These are phyloP conservation scores for Cyprinodon diabolis DNA, from an alignment of 2,797 vertebrate genomes.

Conservation along the genomic window DNA sequence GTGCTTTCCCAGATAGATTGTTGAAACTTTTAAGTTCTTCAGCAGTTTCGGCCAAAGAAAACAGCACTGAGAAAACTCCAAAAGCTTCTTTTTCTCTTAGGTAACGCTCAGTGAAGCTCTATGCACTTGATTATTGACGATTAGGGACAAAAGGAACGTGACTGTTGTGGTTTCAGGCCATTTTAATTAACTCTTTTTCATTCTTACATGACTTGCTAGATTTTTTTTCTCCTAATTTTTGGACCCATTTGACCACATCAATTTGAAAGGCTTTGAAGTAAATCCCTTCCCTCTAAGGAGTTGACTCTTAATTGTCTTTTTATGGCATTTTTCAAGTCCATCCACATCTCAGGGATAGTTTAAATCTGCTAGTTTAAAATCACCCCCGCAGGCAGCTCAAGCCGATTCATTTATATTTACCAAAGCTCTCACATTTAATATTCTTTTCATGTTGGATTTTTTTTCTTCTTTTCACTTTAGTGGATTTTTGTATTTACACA, in stretches of 20 bases:
- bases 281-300: conserved; percentile 36
- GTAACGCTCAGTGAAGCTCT: conserved; percentile 41
- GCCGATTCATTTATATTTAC: conserved; percentile 36
- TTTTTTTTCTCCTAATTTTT: conserved; percentile 8
- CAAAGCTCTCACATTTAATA: conserved; percentile 37
- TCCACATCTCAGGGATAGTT: conserved; percentile 70
- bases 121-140: conserved; percentile 56
- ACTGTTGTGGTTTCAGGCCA: conserved; percentile 26
- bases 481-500: conserved; percentile 63
- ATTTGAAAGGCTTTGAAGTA: conserved; percentile 46
- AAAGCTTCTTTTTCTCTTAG: conserved; percentile 30
- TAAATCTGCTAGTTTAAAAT: conserved; percentile 52
- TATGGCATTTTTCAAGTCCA: conserved; percentile 55
- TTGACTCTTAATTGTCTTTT: conserved; percentile 55
- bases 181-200: conserved; percentile 8
- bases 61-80: conserved; percentile 46
- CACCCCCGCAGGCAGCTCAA: conserved; percentile 31
- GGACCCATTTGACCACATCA: conserved; percentile 22
- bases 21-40: conserved; percentile 61
- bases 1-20: conserved; percentile 66
- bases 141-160: conserved; percentile 43
- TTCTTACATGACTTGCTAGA: conserved; percentile 2
- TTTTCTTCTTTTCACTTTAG: conserved; percentile 50
- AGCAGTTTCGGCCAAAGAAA: conserved; percentile 72
- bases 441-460: conserved; percentile 47